A percentile compares a stretch with the other conserved stretches of the same genome.
phyloP scores from a whole-genome alignment of 1,140 invertebrate genomes.

The Bombus impatiens region DNA sequence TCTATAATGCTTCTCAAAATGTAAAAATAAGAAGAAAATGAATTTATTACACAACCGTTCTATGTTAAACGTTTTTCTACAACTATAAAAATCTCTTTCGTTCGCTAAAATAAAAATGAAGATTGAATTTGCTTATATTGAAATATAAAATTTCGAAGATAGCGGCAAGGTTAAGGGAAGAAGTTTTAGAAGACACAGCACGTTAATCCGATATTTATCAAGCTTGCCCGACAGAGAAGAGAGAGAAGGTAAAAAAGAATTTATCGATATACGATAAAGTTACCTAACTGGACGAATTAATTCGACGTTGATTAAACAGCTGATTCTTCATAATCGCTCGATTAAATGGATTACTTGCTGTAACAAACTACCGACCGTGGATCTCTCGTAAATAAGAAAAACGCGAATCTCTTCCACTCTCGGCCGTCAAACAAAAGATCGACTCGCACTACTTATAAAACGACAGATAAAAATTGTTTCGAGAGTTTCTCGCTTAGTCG shows the following conservation, averaged over 20 bases:
- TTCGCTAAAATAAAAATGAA: too few relatives aligned
- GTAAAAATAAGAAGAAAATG: too few relatives aligned
- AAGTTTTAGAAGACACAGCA: slow-evolving; percentile 24
- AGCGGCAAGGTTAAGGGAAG: too few relatives aligned
- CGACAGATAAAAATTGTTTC: not conserved
- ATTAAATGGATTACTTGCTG: not conserved
- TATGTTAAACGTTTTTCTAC: too few relatives aligned
- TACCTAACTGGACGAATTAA: slow-evolving; percentile 10
- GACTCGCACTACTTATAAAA: not conserved
- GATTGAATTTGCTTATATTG: not conserved
- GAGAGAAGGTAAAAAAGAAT: not conserved
- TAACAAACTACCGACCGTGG: too few relatives aligned
- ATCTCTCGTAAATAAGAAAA: not conserved
- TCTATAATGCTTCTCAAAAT: too few relatives aligned
- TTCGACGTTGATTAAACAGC: not conserved
- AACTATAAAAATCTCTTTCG: not conserved
- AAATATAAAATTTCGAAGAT: not conserved
- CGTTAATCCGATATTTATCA: slow-evolving; percentile 7
- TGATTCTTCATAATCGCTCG: too few relatives aligned
- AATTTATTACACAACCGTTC: too few relatives aligned
- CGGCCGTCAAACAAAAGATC: not conserved
- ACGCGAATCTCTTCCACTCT: not conserved
- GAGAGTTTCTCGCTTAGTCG: not conserved
- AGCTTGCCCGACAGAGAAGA: not conserved
- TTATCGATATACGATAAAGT: not conserved